Evolutionary conservation across 1,140 invertebrate species (phyloP), one percentile per base, ranked within the genome.

Genomic region (Trissolcus basalis): DNA sequence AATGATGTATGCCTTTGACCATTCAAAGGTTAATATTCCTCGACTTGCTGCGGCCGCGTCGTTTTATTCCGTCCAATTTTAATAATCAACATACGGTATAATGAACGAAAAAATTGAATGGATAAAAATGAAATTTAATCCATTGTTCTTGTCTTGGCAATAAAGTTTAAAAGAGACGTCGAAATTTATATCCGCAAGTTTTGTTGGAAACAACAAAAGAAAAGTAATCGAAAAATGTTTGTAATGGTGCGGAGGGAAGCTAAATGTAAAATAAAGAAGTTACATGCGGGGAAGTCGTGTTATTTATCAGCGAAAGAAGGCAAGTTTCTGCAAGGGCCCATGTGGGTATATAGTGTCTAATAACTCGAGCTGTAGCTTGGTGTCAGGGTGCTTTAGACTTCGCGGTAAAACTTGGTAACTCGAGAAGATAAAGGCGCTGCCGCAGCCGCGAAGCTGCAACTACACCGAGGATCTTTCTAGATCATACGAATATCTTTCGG

Each of bases 321-420:
- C 50, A 61, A 61, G 63, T 61, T 64, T 58, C 61, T 50, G 15
- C 7, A 44, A 55, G 51, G 61, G 43, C 45, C 70, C 70, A 65
- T 61, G 70, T 56, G 63, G 61, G 63, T 74, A 67, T 67, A 67
- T 51, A 61, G 58, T 50, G 61, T 65, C 70, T 74, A 74, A 74
- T 74, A 74, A 74, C 63, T 67, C 63, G 7, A 27, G 70, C 35
- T 50, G 60, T 63, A 61, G 64, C 71, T 73, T 70, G 72, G 64
- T 79, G 78, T 82, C 77, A 60, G 63, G 68, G 36, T 50, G 70
- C 70, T 79, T 63, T 78, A 78, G 59, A 78, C 70, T 77, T 36
- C 61, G 56, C 50, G 74, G 53, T 80, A 80, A 78, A 82, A 82
- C 63, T 83, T 81, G 78, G 70, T 78, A 82, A 83, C 75, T 82